Evolutionary conservation across 2,888 invertebrate genomes (phyloP).

Genomic region (Laspeyria flexula): DNA sequence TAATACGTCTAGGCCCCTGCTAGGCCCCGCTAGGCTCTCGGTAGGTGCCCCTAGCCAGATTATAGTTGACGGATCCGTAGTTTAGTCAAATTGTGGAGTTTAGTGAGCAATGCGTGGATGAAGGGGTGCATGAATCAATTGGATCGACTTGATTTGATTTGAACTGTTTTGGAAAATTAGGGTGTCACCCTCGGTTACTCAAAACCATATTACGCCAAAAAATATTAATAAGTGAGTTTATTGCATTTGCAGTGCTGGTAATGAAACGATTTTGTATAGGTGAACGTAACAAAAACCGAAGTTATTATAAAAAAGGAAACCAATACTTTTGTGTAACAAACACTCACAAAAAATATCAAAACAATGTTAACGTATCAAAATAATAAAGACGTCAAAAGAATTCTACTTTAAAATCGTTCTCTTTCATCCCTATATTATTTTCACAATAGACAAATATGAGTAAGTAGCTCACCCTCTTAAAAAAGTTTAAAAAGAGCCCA

Average conservation of each 20-base stretch:
- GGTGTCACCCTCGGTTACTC: neutral
- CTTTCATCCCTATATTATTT: constrained; percentile 22
- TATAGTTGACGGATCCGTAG: constrained; percentile 66
- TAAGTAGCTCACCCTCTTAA: constrained; percentile 63
- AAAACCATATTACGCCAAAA: too few species aligned
- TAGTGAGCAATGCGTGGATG: constrained; percentile 47
- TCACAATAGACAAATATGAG: constrained; percentile 52
- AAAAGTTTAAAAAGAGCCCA: constrained; percentile 53
- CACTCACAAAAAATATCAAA: neutral
- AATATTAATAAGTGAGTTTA: too few species aligned
- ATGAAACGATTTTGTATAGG: neutral
- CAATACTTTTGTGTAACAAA: neutral
- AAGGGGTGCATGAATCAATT: constrained; percentile 44
- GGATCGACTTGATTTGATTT: constrained; percentile 36
- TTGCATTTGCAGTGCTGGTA: too few species aligned
- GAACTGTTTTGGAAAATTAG: constrained; percentile 5
- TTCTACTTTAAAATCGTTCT: constrained; percentile 23
- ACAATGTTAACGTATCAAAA: constrained; percentile 4
- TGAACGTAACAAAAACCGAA: neutral
- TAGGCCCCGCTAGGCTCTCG: constrained; percentile 24
- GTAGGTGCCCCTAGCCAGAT: too few species aligned
- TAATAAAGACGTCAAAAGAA: constrained; percentile 16
- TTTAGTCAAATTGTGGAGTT: constrained; percentile 72
- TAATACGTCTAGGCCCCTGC: constrained; percentile 67
- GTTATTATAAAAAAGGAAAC: neutral